phyloP scores from a whole-genome alignment of 2,113 vertebrate species.

The Trichechus manatus region DNA sequence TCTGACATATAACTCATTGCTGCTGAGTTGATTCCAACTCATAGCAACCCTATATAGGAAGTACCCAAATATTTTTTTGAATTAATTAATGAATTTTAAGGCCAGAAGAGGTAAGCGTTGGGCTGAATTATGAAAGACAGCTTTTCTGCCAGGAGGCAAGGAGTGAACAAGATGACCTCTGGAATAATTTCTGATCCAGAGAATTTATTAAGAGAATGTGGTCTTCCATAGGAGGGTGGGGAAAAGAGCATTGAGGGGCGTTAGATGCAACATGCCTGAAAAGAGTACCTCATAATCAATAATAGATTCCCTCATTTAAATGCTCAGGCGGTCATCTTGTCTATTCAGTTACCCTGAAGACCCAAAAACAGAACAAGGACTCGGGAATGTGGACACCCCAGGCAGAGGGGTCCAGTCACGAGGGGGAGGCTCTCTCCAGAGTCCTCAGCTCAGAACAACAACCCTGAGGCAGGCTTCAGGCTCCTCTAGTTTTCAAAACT shows the following conservation, averaged over 20 bases:
- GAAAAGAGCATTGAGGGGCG: not conserved
- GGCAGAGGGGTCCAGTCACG: not conserved
- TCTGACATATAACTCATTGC: not conserved
- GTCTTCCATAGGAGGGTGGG: not conserved
- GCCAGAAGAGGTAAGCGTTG: not conserved
- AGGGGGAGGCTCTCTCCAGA: not conserved
- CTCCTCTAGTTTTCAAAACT: slow-evolving; percentile 27
- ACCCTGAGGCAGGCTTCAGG: not conserved
- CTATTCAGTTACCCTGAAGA: not conserved
- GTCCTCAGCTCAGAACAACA: not conserved
- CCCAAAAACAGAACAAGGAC: slow-evolving; percentile 55
- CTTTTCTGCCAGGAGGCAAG: not conserved
- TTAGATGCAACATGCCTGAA: not conserved
- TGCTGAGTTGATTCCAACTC: no score
- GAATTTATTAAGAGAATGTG: not conserved
- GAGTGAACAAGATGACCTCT: not conserved
- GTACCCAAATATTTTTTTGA: not conserved
- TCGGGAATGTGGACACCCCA: not conserved
- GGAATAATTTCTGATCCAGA: slow-evolving; percentile 3
- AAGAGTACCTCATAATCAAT: not conserved
- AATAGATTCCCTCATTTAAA: not conserved
- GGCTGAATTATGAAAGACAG: not conserved
- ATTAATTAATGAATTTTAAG: slow-evolving; percentile 41
- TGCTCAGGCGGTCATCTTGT: not conserved
- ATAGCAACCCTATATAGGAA: not conserved